Percentiles rank a stretch among this genome's conserved stretches.
Evolutionary conservation across 1,140 invertebrate species (phyloP).

Genomic region (Papilio polytes): DNA sequence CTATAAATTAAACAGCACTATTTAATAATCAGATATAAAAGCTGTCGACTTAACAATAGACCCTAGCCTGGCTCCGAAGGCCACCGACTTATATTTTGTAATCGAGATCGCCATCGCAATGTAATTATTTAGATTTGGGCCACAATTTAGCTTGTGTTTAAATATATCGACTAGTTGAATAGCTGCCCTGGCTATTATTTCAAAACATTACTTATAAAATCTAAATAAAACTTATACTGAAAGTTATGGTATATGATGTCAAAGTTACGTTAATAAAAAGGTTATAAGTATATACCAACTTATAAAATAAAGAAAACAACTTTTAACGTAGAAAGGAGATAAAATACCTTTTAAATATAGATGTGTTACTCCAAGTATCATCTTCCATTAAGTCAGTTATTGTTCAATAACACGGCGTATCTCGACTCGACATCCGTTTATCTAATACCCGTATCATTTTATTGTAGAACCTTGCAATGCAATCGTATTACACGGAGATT

Average conservation of each 20-base stretch:
- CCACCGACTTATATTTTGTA: slow-evolving; percentile 21
- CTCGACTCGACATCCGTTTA: slow-evolving; percentile 21
- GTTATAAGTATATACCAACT: no score
- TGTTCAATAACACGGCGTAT: slow-evolving; percentile 21
- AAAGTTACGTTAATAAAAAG: no score
- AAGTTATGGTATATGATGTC: no score
- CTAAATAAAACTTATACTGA: no score
- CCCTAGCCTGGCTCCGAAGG: slow-evolving; percentile 14
- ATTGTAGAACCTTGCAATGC: slow-evolving; percentile 16
- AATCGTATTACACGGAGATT: slow-evolving; percentile 16
- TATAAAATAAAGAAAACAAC: no score
- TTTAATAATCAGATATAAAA: slow-evolving; percentile 31
- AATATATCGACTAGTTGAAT: neutral
- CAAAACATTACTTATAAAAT: neutral
- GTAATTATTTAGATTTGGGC: slow-evolving; percentile 27
- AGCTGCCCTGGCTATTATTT: neutral
- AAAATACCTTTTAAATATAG: neutral
- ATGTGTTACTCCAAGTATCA: neutral
- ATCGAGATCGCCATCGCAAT: slow-evolving; percentile 27
- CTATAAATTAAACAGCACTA: slow-evolving; percentile 25
- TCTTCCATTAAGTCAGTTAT: slow-evolving; percentile 9
- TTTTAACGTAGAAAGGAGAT: no score
- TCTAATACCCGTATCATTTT: slow-evolving; percentile 26
- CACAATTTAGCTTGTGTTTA: neutral
- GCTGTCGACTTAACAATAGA: slow-evolving; percentile 32